Base-by-base conservation (phyloP, 2,797 vertebrate genomes). In the Acomys russatus region DNA sequence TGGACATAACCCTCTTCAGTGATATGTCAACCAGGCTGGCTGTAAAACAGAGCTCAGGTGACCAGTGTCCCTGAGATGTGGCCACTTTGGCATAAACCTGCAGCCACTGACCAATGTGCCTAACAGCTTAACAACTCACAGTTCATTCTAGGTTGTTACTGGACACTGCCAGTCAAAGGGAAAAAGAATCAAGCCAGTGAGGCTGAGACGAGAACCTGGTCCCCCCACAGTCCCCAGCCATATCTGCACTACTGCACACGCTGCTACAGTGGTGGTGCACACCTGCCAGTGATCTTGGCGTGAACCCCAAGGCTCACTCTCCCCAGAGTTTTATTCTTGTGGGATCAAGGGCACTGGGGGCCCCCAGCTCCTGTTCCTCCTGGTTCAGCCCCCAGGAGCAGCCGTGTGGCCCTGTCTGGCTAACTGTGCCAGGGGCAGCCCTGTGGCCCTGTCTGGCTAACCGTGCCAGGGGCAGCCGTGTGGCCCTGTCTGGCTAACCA, bases 261-360 rank as follows among this genome's bases (percentile, higher is more conserved):
- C 2, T 23, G 5, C 44, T 14, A 6, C 3, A 54, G 38, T 1
- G 7, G 35, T 0, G 6, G 0, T 1, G 7, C 0, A 20, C 10
- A 14, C 33, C 1, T 28, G 22, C n/a, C 38, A n/a, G 2, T 6
- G 44, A 25, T 14, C 61, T 38, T 12, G 17, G 54, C 15, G 4
- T 9, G 38, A 14, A 8, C 3, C 15, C 64, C 49, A 23, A 28
- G 14, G 56, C 10, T 71, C 30, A 2, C 10, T 54, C 35, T 82
- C 63, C n/a, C 25, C 17, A 6, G 1, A 10, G 28, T 78, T 91
- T 79, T 49, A 54, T 68, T 80, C 56, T 73, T 68, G 73, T 14
- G 4, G 54, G 64, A 49, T 33, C 9, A 12, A 90, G 44, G 18
- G 44, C 66, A 11, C 0, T 73, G 11, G 56, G 35, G 64, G 38